Evolutionary conservation across 2,113 vertebrate species (phyloP).

Genomic region (Mesoclemmys tuberculata): DNA sequence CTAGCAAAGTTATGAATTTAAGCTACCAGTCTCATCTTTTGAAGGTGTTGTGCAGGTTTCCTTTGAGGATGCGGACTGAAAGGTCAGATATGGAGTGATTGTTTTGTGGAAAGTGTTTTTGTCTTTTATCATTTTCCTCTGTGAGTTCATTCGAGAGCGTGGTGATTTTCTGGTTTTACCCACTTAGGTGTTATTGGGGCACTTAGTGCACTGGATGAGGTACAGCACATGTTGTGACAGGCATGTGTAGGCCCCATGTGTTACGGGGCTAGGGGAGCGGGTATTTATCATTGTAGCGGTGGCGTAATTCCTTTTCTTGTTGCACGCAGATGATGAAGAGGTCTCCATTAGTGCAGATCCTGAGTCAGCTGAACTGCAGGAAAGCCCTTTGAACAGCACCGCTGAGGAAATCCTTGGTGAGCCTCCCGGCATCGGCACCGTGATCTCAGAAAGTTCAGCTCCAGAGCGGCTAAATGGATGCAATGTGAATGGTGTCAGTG

Average conservation of each 20-base stretch:
- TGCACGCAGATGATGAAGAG: slow-evolving; percentile 92
- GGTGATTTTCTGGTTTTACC: not conserved
- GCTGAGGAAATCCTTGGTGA: slow-evolving; percentile 67
- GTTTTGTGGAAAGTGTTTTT: not conserved
- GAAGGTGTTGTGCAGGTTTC: not conserved
- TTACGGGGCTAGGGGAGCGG: not conserved
- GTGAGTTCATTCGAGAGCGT: not conserved
- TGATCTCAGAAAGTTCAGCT: slow-evolving; percentile 76
- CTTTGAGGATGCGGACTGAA: not conserved
- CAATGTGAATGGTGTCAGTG: slow-evolving; percentile 46
- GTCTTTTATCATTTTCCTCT: not conserved
- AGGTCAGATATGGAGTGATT: not conserved
- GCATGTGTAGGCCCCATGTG: not conserved
- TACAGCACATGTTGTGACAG: not conserved
- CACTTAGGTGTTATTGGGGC: not conserved
- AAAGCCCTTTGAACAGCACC: slow-evolving; percentile 68
- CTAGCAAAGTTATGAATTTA: not conserved
- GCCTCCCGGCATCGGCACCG: slow-evolving; percentile 69
- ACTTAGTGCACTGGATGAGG: not conserved
- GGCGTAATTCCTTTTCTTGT: slow-evolving; percentile 57
- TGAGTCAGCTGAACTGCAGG: slow-evolving; percentile 76
- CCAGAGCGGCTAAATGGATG: slow-evolving; percentile 78
- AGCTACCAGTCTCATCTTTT: not conserved
- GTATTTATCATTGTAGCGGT: not conserved
- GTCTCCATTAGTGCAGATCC: slow-evolving; percentile 86